These are phyloP conservation scores for Paramormyrops kingsleyae DNA, from an alignment of 2,113 vertebrate genomes.

Conservation along the genomic window DNA sequence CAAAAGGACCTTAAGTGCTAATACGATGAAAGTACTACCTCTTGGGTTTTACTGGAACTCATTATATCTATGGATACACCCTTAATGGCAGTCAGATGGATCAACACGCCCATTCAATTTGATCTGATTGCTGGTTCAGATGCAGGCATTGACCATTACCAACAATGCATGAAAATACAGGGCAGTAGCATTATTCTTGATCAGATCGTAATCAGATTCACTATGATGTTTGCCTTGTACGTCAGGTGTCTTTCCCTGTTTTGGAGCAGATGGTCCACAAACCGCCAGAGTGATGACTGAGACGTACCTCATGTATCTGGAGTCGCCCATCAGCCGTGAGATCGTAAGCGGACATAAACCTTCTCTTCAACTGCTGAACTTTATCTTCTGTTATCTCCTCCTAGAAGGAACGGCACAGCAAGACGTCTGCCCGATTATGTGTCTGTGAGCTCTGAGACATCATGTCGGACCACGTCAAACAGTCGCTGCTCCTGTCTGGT, in stretches of 20 bases:
- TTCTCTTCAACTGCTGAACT: constrained; percentile 71
- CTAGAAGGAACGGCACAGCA: constrained; percentile 44
- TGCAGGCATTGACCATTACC: not conserved
- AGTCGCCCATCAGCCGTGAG: constrained; percentile 69
- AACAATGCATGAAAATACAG: not conserved
- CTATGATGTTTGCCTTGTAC: not conserved
- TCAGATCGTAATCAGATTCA: not conserved
- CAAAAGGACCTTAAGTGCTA: not conserved
- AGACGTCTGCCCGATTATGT: not conserved
- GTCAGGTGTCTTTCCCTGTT: not conserved
- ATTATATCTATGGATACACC: constrained; percentile 4
- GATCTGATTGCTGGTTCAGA: not conserved
- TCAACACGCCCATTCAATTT: not conserved
- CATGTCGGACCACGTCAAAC: not conserved
- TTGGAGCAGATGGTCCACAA: too few species aligned
- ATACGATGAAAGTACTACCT: not conserved
- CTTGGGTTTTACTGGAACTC: not conserved
- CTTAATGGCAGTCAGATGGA: not conserved
- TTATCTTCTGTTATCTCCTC: constrained; percentile 63
- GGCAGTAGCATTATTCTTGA: not conserved
- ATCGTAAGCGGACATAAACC: constrained; percentile 68
- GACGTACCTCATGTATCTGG: constrained; percentile 81
- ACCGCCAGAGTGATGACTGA: not conserved
- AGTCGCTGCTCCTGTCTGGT: not conserved
- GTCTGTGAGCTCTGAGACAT: not conserved